Base-by-base conservation (phyloP, 2,888 invertebrate species). In the Dioctria linearis region DNA sequence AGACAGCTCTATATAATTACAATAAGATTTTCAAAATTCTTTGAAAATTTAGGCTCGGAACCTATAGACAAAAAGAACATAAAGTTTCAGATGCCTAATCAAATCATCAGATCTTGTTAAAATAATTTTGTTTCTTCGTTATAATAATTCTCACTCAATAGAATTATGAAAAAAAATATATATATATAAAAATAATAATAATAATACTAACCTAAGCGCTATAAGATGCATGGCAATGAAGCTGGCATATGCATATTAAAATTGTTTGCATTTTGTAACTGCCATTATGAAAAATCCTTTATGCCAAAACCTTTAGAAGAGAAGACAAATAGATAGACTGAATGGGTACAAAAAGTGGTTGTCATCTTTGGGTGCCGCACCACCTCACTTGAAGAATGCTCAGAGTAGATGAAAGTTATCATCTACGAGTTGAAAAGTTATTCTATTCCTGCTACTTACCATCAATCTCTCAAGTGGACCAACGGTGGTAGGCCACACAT, bases 401-500 rank as follows among this genome's bases (percentile, higher is more conserved):
- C 39, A 54, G 51, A 46, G 37, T 46, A 54, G 46, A 71, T 54
- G 71, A 54, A 49, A 71, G 71, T 54, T 71, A 71, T 54, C 37
- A 71, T 54, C 37, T 71, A 54, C n/a, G 54, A 49, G 54, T 71
- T 54, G 71, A 51, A 71, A 39, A 51, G 40, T 51, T 54, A 71
- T 51, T 51, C 71, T 71, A 40, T 71, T 25, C 67, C 67, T 67
- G 67, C 71, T 71, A 71, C 71, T 71, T 71, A 54, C 67, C 54
- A 71, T 54, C 71, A 54, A 59, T 75, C 61, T 13, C 59, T 65
- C 51, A 78, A 78, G 78, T 78, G 78, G 61, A 63, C 37, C 5
- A 65, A 63, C 78, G 65, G 75, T 78, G 61, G 40, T 78, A 46
- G 83, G 83, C 83, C 83, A 83, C 83, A 83, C 83, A 83, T 82